Conservation (phyloP, 2,113 vertebrate genomes). For the Scytalopus superciliaris region DNA sequence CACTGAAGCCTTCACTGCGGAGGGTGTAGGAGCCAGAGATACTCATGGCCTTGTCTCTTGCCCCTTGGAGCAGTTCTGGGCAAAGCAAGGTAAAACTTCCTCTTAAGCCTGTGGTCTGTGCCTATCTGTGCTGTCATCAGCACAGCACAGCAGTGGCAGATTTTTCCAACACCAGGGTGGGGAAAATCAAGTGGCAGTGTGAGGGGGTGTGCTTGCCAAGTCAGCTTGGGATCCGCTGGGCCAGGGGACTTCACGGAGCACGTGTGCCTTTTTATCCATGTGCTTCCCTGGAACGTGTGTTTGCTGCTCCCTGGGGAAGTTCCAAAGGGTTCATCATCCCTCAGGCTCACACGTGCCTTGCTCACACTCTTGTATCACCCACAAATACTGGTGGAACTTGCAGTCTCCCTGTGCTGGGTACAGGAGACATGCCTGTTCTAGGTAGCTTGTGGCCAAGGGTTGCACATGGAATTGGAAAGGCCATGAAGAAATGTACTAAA, state of each 20-base stretch:
- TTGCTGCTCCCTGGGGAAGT: slow-evolving; percentile 13
- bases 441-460: not conserved
- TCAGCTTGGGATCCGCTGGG: accelerated
- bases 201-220: not conserved
- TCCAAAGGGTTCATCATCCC: not conserved
- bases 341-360: not conserved
- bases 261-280: not conserved
- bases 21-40: not conserved
- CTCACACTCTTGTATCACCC: not conserved
- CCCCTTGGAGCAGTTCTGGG: not conserved
- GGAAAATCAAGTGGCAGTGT: not conserved
- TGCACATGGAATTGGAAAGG: not conserved
- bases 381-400: not conserved
- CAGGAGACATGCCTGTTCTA: not conserved
- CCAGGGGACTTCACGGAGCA: not conserved
- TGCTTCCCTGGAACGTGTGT: not conserved
- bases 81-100: not conserved
- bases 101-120: not conserved
- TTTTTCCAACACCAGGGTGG: not conserved
- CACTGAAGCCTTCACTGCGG: not conserved
- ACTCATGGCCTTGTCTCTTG: not conserved
- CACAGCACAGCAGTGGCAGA: accelerated
- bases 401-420: not conserved
- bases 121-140: not conserved
- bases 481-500: not conserved